Evolutionary conservation across 1,140 invertebrate species (phyloP).

Genomic region (Drosophila funebris): DNA sequence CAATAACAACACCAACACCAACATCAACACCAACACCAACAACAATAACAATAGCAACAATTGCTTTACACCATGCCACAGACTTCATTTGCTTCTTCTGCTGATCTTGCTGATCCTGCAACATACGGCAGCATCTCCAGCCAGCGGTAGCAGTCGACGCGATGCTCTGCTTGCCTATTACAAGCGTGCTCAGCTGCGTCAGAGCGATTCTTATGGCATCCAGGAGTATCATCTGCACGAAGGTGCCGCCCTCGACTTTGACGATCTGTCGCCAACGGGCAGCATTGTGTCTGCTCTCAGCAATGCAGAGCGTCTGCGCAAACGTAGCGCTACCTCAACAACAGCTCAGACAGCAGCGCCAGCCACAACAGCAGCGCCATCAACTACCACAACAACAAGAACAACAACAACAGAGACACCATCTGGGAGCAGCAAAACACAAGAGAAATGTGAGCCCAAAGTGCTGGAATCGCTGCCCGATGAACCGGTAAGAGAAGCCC

Average conservation of each 20-base stretch:
- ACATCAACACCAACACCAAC: conserved; percentile 25
- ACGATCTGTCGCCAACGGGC: conserved; percentile 59
- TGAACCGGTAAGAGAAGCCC: conserved; percentile 76
- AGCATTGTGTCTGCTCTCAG: conserved; percentile 62
- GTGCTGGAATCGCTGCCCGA: conserved; percentile 74
- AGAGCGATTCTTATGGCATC: conserved; percentile 35
- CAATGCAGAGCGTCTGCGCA: conserved; percentile 58
- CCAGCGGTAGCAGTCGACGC: conserved; percentile 45
- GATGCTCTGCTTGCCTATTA: conserved; percentile 72
- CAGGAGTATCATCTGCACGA: conserved; percentile 58
- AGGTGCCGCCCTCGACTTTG: conserved; percentile 48
- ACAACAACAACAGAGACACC: conserved; percentile 17
- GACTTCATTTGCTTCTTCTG: conserved; percentile 37
- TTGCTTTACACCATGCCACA: conserved; percentile 45
- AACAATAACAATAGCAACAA: conserved; percentile 22
- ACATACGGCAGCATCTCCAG: conserved; percentile 28
- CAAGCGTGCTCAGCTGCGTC: conserved; percentile 67
- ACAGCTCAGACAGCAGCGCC: conserved; percentile 34
- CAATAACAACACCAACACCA: conserved; percentile 24
- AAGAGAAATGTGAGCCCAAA: conserved; percentile 74
- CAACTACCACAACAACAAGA: conserved; percentile 15
- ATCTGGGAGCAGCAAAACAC: conserved; percentile 20
- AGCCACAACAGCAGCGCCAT: background rate
- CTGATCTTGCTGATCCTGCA: conserved; percentile 51
- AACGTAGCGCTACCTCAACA: conserved; percentile 56